These are phyloP conservation scores for Etheostoma perlongum DNA, from an alignment of 2,797 vertebrate genomes.

Conservation along the genomic window DNA sequence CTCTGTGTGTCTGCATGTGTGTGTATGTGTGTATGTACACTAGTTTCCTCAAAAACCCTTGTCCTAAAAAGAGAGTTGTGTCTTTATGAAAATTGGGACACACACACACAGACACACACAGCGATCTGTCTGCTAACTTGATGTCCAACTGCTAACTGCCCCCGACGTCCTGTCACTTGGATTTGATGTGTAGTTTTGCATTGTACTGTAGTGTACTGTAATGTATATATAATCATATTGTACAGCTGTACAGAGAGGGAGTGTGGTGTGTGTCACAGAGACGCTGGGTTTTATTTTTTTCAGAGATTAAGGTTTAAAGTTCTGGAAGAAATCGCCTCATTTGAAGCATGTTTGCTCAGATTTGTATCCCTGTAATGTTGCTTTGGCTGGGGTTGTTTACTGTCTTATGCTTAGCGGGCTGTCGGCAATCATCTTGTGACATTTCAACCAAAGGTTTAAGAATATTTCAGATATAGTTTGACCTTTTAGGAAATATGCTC, in stretches of 20 bases:
- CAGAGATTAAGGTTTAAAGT: constrained; percentile 15
- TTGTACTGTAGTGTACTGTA: constrained; percentile 61
- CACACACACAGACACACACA: constrained; percentile 30
- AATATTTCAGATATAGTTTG: constrained; percentile 15
- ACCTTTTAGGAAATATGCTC: background rate
- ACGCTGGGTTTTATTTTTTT: constrained; percentile 40
- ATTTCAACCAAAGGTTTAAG: constrained; percentile 52
- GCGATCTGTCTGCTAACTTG: constrained; percentile 54
- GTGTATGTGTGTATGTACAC: constrained; percentile 9
- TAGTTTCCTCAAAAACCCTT: constrained; percentile 55
- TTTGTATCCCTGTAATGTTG: constrained; percentile 46
- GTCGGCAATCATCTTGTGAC: constrained; percentile 42
- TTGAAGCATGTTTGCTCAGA: constrained; percentile 60
- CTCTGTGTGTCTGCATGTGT: constrained; percentile 15
- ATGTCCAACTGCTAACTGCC: constrained; percentile 60
- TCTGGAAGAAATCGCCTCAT: constrained; percentile 28
- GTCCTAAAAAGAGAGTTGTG: constrained; percentile 51
- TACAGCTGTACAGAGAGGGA: constrained; percentile 72
- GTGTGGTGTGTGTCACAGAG: constrained; percentile 40
- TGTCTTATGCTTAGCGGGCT: constrained; percentile 48
- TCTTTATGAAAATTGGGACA: constrained; percentile 72
- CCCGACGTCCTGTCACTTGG: constrained; percentile 27
- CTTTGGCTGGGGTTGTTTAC: constrained; percentile 60
- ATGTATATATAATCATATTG: constrained; percentile 66
- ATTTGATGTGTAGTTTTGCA: constrained; percentile 48